phyloP scores from a whole-genome alignment of 2,888 invertebrate genomes.

The Eugnorisma glareosa region DNA sequence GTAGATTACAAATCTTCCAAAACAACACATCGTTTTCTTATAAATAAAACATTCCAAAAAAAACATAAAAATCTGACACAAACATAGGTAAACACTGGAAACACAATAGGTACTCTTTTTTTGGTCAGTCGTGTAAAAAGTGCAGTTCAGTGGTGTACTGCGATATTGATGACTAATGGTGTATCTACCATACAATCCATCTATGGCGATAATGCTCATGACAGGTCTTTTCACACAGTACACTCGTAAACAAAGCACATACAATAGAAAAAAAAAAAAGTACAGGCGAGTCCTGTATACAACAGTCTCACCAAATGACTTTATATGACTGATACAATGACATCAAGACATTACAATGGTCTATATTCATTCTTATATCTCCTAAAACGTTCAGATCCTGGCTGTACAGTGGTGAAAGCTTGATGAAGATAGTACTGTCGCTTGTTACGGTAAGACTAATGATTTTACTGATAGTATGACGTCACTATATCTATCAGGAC shows the following conservation, averaged over 20 bases:
- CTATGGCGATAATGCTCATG: neutral
- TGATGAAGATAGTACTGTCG: constrained; percentile 4
- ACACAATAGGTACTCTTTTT: neutral
- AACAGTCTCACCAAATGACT: neutral
- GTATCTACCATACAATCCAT: neutral
- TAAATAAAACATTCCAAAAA: neutral
- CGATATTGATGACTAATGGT: neutral
- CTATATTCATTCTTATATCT: neutral
- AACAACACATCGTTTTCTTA: neutral
- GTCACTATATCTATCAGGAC: neutral
- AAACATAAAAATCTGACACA: neutral
- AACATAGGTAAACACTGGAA: neutral
- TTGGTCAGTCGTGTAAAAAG: neutral
- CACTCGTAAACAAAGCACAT: constrained; percentile 9
- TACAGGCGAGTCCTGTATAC: neutral
- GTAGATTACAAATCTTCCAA: neutral
- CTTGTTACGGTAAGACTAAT: neutral
- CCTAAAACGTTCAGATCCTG: constrained; percentile 11
- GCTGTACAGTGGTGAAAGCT: constrained; percentile 1
- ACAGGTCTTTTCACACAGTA: neutral
- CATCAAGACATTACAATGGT: neutral
- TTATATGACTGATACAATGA: neutral
- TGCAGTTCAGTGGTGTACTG: neutral
- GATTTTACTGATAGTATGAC: neutral
- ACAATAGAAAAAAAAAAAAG: neutral